A percentile compares a stretch with the other conserved stretches of the same genome.
These are phyloP conservation scores for Danionella cerebrum DNA, from an alignment of 2,113 vertebrate genomes.

Conservation along the genomic window DNA sequence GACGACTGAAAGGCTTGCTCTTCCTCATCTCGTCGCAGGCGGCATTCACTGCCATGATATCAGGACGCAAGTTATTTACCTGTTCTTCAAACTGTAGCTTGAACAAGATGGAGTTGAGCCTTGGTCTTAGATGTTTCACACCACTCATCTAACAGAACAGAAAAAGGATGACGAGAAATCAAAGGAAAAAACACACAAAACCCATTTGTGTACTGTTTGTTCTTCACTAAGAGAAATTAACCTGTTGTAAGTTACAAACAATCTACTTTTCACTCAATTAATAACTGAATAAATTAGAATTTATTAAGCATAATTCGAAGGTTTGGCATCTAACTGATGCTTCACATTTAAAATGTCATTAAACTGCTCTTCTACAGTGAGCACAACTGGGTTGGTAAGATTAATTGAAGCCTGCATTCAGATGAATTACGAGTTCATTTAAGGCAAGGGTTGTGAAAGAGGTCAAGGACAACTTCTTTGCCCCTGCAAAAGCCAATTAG, in stretches of 20 bases:
- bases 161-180: too few species aligned
- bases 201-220: too few species aligned
- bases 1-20: conserved; percentile 80
- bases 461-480: conserved; percentile 8
- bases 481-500: conserved; percentile 29
- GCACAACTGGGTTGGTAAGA: background rate
- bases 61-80: conserved; percentile 87
- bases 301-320: too few species aligned
- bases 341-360: background rate
- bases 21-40: conserved; percentile 90
- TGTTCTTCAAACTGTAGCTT: conserved; percentile 97
- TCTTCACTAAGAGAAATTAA: too few species aligned
- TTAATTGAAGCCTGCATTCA: background rate
- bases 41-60: conserved; percentile 87
- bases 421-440: background rate
- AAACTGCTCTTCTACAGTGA: background rate
- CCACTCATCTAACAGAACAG: conserved; percentile 84
- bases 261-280: too few species aligned
- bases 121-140: conserved; percentile 83
- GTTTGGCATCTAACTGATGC: background rate
- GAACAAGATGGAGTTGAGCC: conserved; percentile 93
- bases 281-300: too few species aligned
- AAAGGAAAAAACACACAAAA: conserved; percentile 53
- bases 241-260: too few species aligned
- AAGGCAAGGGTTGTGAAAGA: background rate